phyloP scores from a whole-genome alignment of 2,113 vertebrate species.

The Otocyon megalotis region DNA sequence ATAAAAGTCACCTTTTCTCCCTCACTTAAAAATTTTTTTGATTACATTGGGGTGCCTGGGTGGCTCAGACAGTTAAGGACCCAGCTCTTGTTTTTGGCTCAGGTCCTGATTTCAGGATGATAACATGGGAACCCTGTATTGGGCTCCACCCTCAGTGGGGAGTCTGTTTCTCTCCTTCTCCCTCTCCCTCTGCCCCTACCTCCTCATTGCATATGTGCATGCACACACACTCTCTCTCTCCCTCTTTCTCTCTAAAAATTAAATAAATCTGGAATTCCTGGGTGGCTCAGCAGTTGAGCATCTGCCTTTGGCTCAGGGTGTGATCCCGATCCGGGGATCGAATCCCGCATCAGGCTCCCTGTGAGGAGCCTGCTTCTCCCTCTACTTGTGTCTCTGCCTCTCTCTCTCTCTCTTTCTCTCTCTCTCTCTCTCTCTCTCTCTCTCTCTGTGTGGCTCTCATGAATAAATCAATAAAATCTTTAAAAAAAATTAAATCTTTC shows the following conservation, averaged over 20 bases:
- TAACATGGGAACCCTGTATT: background rate
- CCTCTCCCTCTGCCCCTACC: too few relatives aligned
- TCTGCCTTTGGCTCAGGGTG: too few relatives aligned
- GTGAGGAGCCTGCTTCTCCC: background rate
- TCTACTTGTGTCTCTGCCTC: background rate
- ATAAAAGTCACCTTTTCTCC: conserved; percentile 24
- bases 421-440: background rate
- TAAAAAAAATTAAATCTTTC: background rate
- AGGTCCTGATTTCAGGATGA: background rate
- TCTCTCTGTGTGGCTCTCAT: too few relatives aligned
- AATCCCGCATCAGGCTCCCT: background rate
- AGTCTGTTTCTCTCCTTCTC: too few relatives aligned
- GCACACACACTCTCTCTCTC: too few relatives aligned
- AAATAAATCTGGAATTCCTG: too few relatives aligned
- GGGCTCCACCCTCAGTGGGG: too few relatives aligned
- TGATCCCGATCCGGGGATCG: background rate
- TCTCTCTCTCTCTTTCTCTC: background rate
- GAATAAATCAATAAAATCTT: background rate
- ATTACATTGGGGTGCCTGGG: background rate
- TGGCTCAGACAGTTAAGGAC: background rate
- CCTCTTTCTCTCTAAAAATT: too few relatives aligned
- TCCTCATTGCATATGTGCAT: too few relatives aligned
- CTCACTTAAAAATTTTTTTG: background rate
- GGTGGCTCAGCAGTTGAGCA: too few relatives aligned
- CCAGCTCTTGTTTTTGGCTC: background rate